Evolutionary conservation across 37 sponge, comb jelly and placozoan species (phyloP), one percentile per base, ranked within the genome.

Genomic region (Diacarnus erythraeanus): DNA sequence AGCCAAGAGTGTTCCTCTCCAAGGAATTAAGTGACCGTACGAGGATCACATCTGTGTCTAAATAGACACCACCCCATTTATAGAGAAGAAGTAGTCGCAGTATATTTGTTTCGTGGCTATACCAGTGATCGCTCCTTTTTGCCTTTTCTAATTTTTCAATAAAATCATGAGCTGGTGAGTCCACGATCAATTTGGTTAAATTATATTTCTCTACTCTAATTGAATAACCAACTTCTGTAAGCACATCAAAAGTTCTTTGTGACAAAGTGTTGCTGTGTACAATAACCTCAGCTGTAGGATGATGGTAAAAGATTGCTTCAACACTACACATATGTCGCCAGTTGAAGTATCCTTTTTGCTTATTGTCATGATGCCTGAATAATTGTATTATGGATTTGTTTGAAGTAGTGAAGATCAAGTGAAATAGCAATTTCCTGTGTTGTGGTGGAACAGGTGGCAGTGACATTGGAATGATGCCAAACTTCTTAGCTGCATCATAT

Each of bases 281-380:
- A 35, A 6, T 69, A 20, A 69, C 38, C 6, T 29, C 6, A 37
- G 69, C 33, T 20, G 38, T 36, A 69, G 69, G 69, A 35, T 69
- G 69, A 36, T 69, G 69, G 69, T 69, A 36, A 20, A 69, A 69
- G 22, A 69, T 69, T 6, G 69, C 27, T 30, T 69, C 69, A 4
- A 69, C 39, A 3, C 4, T 69, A 69, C 69, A 38, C 69, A 29
- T 36, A 18, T 69, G 69, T 69, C 35, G 35, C 69, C 69, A 69
- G 38, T 35, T 69, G 18, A 69, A 69, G 10, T 3, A 36, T 61
- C 30, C 39, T 69, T 12, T n/a, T n/a, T n/a, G n/a, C n/a, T n/a
- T n/a, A n/a, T n/a, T n/a, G n/a, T n/a, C n/a, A n/a, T n/a, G n/a
- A n/a, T n/a, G n/a, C n/a, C n/a, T n/a, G n/a, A n/a, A n/a, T n/a